phyloP scores from a whole-genome alignment of 1,140 invertebrate species.

The Cherax quadricarinatus region DNA sequence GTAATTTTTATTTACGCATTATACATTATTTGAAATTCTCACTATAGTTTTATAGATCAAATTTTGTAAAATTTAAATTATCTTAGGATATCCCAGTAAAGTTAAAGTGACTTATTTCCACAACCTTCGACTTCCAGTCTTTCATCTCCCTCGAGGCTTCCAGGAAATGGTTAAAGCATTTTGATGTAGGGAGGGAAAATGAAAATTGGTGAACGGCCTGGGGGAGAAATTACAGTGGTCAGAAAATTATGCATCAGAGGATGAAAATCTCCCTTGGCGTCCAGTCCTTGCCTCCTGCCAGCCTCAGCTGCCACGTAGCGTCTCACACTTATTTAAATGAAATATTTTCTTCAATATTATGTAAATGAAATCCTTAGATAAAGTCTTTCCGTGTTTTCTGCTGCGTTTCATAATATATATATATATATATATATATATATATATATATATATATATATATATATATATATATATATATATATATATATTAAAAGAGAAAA shows the following conservation, averaged over 20 bases:
- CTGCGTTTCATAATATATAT: background rate
- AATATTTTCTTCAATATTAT: no score
- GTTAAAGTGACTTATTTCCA: background rate
- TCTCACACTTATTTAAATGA: background rate
- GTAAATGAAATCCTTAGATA: no score
- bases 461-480: background rate
- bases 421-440: no score
- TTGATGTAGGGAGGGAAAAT: constrained; percentile 40
- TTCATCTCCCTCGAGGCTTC: constrained; percentile 1
- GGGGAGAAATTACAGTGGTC: constrained; percentile 66
- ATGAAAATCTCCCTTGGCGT: constrained; percentile 42
- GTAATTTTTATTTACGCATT: no score
- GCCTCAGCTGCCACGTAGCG: background rate
- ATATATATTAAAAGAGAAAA: background rate
- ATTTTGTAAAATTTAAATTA: background rate
- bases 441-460: no score
- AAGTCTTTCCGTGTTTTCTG: no score
- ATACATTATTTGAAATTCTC: no score
- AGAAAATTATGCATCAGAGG: constrained; percentile 63
- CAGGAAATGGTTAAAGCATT: constrained; percentile 9
- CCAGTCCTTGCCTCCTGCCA: constrained; percentile 13
- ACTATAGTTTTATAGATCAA: background rate
- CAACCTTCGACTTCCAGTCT: background rate
- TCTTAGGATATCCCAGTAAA: background rate
- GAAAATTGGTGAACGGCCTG: constrained; percentile 53